These are phyloP conservation scores for Tupaia tana DNA, from an alignment of 2,113 vertebrate species.

Conservation along the genomic window DNA sequence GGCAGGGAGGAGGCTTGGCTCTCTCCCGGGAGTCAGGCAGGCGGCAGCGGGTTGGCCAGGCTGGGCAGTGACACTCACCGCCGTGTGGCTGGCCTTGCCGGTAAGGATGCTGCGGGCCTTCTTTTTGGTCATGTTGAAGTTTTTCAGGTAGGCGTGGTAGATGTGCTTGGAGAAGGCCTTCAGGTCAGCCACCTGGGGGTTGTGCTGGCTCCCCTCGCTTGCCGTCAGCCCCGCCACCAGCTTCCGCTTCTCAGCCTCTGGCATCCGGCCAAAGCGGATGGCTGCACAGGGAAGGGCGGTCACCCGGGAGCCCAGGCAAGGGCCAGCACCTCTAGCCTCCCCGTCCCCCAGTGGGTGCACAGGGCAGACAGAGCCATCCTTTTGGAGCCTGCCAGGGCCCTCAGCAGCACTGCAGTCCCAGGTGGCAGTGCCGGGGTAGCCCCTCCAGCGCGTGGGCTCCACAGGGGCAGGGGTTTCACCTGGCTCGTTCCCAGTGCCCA, in stretches of 20 bases:
- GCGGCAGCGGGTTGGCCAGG: background rate
- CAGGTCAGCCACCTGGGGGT: conserved; percentile 93
- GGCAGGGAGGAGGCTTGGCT: background rate
- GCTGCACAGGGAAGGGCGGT: conserved; percentile 83
- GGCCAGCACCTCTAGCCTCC: background rate
- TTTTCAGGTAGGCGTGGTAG: conserved; percentile 96
- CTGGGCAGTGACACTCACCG: conserved; percentile 87
- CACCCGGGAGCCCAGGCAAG: background rate
- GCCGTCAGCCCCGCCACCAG: conserved; percentile 94
- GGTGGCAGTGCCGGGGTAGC: background rate
- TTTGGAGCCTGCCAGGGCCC: background rate
- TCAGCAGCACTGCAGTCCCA: too few species aligned
- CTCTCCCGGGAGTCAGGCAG: background rate
- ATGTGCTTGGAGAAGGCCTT: conserved; percentile 96
- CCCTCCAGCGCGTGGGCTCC: background rate
- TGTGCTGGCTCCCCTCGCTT: conserved; percentile 88
- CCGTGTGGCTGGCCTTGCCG: conserved; percentile 94
- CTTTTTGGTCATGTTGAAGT: conserved; percentile 99
- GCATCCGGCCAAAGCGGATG: conserved; percentile 98
- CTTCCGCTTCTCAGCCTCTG: conserved; percentile 97
- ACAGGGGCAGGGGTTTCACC: background rate
- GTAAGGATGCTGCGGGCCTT: conserved; percentile 96
- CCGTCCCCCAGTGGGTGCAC: background rate
- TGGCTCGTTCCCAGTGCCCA: background rate
- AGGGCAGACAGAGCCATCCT: accelerated